Evolutionary conservation across 2,113 vertebrate genomes (phyloP).

Genomic region (Ginglymostoma cirratum): DNA sequence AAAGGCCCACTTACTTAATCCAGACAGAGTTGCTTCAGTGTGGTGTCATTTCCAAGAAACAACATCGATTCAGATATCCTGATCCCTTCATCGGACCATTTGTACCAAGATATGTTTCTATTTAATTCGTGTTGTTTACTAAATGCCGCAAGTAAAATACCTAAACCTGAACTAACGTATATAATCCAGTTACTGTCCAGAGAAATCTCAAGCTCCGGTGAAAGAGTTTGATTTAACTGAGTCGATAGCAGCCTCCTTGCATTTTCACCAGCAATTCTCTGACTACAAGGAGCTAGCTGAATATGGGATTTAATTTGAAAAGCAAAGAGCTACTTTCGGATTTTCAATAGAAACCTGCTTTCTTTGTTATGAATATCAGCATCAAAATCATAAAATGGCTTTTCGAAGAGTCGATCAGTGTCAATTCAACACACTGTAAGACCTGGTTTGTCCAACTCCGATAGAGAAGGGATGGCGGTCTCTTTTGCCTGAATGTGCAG

Average conservation of each 20-base stretch:
- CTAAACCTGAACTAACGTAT: neutral
- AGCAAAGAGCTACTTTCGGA: neutral
- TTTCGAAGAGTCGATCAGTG: neutral
- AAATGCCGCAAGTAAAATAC: neutral
- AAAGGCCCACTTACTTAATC: neutral
- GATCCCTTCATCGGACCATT: neutral
- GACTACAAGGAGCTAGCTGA: neutral
- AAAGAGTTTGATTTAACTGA: constrained; percentile 1
- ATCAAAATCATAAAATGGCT: neutral
- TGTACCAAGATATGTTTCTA: neutral
- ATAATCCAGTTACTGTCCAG: neutral
- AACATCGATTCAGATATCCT: neutral
- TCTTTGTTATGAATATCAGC: neutral
- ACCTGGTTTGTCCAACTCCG: neutral
- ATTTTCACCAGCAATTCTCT: neutral
- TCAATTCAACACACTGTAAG: neutral
- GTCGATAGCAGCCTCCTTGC: neutral
- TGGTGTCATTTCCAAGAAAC: constrained; percentile 22
- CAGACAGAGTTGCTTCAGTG: neutral
- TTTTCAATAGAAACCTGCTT: constrained; percentile 4
- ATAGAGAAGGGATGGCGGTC: too few species aligned
- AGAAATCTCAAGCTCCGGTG: neutral
- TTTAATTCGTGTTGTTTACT: neutral
- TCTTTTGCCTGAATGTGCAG: neutral
- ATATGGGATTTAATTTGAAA: neutral